Evolutionary conservation across 2,797 vertebrate species (phyloP).

Genomic region (Coracias cyanogaster): DNA sequence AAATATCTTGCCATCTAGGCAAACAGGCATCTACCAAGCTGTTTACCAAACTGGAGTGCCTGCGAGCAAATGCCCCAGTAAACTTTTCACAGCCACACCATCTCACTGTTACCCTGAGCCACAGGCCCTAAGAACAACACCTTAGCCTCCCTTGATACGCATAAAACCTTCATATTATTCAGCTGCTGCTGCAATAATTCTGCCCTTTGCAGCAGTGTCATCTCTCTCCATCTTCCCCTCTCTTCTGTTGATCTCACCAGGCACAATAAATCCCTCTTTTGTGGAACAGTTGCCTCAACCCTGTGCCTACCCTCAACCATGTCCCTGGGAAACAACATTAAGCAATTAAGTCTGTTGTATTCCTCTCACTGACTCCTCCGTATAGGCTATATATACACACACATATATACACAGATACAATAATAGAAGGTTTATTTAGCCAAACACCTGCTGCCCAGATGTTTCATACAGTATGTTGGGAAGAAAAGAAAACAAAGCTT

Average conservation of each 20-base stretch:
- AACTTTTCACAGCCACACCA: fast-evolving
- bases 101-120: background rate
- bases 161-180: background rate
- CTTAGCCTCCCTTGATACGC: background rate
- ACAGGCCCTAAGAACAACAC: background rate
- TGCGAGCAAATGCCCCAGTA: background rate
- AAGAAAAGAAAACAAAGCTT: background rate
- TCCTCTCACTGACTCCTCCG: background rate
- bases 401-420: background rate
- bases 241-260: background rate
- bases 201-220: background rate
- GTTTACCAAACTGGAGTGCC: background rate
- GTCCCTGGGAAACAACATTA: background rate
- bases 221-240: background rate
- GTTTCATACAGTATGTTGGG: background rate
- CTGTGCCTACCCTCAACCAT: fast-evolving
- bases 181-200: background rate
- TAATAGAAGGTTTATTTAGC: background rate
- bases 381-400: background rate
- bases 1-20: background rate
- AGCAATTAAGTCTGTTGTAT: background rate
- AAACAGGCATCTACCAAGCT: fast-evolving
- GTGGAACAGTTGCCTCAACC: background rate
- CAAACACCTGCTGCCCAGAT: constrained; percentile 24
- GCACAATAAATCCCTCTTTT: background rate